Percentiles rank a stretch among this genome's conserved stretches.
phyloP scores from a whole-genome alignment of 2,888 invertebrate species.

The Malthinus seriepunctatus region DNA sequence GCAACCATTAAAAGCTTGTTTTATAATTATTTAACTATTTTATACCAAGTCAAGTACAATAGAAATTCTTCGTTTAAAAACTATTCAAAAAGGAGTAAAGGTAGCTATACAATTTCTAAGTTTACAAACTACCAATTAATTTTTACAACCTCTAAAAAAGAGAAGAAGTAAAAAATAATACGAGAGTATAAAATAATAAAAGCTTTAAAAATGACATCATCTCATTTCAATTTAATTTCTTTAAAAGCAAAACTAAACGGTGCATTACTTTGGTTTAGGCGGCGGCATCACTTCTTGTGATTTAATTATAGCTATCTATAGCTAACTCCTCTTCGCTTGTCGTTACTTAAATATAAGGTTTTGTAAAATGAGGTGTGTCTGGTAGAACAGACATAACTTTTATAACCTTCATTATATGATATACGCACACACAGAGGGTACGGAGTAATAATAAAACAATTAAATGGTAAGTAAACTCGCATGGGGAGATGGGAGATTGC shows the following conservation, averaged over 20 bases:
- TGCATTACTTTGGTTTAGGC: constrained; percentile 25
- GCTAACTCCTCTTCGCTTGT: constrained; percentile 16
- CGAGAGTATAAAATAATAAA: constrained; percentile 7
- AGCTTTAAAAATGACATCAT: constrained; percentile 23
- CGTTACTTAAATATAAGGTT: constrained; percentile 17
- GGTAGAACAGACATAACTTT: constrained; percentile 9
- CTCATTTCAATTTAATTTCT: constrained; percentile 29
- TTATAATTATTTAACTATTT: too few species aligned
- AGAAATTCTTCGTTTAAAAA: too few species aligned
- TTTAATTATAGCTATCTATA: constrained; percentile 32
- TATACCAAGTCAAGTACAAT: too few species aligned
- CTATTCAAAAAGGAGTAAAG: too few species aligned
- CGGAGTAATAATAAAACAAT: too few species aligned
- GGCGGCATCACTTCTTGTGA: constrained; percentile 28
- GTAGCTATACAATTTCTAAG: too few species aligned
- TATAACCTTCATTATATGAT: constrained; percentile 7
- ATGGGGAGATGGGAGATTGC: too few species aligned
- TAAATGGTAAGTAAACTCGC: too few species aligned
- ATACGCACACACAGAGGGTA: background rate
- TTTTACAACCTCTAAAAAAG: too few species aligned
- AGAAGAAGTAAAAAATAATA: too few species aligned
- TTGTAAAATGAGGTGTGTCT: constrained; percentile 19
- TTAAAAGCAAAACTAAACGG: constrained; percentile 28
- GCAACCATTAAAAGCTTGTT: too few species aligned
- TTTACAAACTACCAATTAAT: too few species aligned